phyloP scores from a whole-genome alignment of 2,797 vertebrate genomes.

The Tamandua tetradactyla region DNA sequence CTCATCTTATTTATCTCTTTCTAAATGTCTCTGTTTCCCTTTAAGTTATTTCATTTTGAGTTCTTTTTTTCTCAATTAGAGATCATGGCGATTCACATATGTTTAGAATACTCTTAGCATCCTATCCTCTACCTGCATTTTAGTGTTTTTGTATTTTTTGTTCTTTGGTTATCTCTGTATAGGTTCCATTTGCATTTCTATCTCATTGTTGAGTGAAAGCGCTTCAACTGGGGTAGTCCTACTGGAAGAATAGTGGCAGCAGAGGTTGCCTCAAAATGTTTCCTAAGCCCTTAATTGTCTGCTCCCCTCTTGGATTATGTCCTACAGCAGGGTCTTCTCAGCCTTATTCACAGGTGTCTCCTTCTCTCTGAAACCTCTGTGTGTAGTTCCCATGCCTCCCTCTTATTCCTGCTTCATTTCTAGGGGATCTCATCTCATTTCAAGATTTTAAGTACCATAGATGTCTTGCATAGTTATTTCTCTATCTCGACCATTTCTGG shows the following conservation, averaged over 20 bases:
- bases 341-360: not conserved
- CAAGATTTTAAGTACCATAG: not conserved
- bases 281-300: not conserved
- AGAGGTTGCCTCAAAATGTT: not conserved
- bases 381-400: not conserved
- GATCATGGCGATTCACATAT: not conserved
- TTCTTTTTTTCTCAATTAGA: not conserved
- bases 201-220: not conserved
- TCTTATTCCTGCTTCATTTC: not conserved
- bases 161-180: not conserved
- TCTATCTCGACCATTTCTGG: not conserved
- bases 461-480: not conserved
- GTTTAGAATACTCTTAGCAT: not conserved
- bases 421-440: not conserved
- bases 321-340: not conserved
- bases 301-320: not conserved
- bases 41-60: not conserved
- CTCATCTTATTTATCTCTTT: not conserved
- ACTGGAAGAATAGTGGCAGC: not conserved
- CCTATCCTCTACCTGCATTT: not conserved
- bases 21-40: not conserved
- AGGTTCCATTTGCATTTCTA: not conserved
- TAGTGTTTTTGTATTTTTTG: not conserved
- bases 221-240: not conserved
- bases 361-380: not conserved